These are phyloP conservation scores for Smutsia gigantea DNA, from an alignment of 2,797 vertebrate species.

Conservation along the genomic window DNA sequence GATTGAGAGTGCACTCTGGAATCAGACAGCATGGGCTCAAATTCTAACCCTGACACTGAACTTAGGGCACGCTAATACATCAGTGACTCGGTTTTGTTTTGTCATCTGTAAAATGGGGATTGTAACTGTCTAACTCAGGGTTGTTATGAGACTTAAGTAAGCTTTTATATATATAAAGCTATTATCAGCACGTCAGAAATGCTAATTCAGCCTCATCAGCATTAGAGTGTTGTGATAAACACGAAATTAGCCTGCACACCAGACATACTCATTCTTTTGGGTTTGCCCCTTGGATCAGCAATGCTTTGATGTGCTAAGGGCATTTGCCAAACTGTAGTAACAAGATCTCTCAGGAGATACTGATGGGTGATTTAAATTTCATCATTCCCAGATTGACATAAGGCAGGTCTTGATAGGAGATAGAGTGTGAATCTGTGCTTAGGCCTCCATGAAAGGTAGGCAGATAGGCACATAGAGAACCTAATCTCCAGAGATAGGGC, in stretches of 20 bases:
- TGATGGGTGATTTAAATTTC: not conserved
- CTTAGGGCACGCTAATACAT: not conserved
- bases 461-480: not conserved
- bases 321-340: not conserved
- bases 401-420: not conserved
- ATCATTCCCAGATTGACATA: not conserved
- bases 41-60: not conserved
- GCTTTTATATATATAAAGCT: not conserved
- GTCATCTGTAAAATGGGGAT: not conserved
- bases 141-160: slow-evolving; percentile 10
- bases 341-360: not conserved
- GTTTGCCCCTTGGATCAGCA: not conserved
- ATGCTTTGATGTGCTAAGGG: not conserved
- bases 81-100: not conserved
- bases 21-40: not conserved
- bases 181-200: not conserved
- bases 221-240: not conserved
- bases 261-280: not conserved
- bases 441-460: not conserved
- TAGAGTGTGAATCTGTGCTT: not conserved
- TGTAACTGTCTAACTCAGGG: not conserved
- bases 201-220: not conserved
- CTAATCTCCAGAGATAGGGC: not conserved
- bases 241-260: not conserved
- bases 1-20: not conserved